Evolutionary conservation across 2,888 invertebrate genomes (phyloP).

Genomic region (Callosobruchus maculatus): DNA sequence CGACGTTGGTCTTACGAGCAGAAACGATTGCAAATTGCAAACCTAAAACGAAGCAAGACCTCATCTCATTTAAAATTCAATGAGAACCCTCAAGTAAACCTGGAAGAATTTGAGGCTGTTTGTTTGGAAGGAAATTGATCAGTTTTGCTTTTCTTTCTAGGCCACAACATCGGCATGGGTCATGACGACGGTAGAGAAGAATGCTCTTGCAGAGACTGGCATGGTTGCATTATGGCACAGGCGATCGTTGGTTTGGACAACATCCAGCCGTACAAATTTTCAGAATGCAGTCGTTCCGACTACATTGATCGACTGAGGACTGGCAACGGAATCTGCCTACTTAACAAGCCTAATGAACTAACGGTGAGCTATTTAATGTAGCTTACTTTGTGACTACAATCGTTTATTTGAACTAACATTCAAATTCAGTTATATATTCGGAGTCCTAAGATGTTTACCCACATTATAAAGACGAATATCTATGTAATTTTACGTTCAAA

Average conservation of each 20-base stretch:
- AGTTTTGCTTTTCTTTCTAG: constrained; percentile 3
- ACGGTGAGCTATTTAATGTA: constrained; percentile 32
- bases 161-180: constrained; percentile 94
- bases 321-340: constrained; percentile 86
- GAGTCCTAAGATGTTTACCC: too few species aligned
- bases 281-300: constrained; percentile 89
- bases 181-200: constrained; percentile 89
- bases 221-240: constrained; percentile 94
- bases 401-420: neutral
- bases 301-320: constrained; percentile 83
- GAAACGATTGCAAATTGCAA: too few species aligned
- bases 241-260: constrained; percentile 87
- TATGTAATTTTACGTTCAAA: too few species aligned
- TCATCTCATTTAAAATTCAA: too few species aligned
- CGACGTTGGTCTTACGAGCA: too few species aligned
- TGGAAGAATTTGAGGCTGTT: too few species aligned
- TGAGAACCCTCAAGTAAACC: too few species aligned
- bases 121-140: too few species aligned
- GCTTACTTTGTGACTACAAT: neutral
- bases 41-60: too few species aligned
- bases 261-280: constrained; percentile 95
- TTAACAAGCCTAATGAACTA: constrained; percentile 88
- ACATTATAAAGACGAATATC: too few species aligned
- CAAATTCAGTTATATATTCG: too few species aligned
- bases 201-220: constrained; percentile 91